Conservation (phyloP, 2,113 vertebrate genomes). For the Pelvicachromis taeniatus region DNA sequence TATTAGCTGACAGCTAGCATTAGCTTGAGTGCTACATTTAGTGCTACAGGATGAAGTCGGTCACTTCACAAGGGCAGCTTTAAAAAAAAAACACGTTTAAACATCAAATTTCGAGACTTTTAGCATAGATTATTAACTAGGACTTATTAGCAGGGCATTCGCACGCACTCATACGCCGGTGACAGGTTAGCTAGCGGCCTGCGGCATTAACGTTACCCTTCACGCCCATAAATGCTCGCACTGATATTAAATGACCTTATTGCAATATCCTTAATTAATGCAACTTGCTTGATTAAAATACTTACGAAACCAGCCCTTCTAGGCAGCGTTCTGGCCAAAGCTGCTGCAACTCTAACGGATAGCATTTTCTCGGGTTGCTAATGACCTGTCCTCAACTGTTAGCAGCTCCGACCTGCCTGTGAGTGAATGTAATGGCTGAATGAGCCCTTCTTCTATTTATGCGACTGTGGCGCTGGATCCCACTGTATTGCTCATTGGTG, state of each 20-base stretch:
- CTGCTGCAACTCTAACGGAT: slow-evolving; percentile 86
- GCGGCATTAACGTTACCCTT: slow-evolving; percentile 43
- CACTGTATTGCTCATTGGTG: background rate
- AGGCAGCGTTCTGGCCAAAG: slow-evolving; percentile 81
- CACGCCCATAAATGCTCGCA: slow-evolving; percentile 10
- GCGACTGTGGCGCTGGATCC: background rate
- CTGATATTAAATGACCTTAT: background rate
- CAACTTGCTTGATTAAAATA: background rate
- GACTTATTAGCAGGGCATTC: fast-evolving
- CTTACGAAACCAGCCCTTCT: slow-evolving; percentile 87
- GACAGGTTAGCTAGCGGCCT: slow-evolving; percentile 39
- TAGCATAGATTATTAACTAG: fast-evolving
- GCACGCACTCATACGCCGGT: background rate
- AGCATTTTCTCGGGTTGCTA: slow-evolving; percentile 74
- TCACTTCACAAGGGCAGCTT: slow-evolving; percentile 25
- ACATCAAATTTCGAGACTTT: fast-evolving
- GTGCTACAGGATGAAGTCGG: background rate
- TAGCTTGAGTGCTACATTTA: slow-evolving; percentile 34
- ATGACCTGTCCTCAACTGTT: slow-evolving; percentile 66
- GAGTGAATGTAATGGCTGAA: slow-evolving; percentile 67
- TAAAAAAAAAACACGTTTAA: background rate
- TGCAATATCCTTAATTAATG: background rate
- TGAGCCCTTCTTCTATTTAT: slow-evolving; percentile 60
- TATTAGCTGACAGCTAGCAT: slow-evolving; percentile 29
- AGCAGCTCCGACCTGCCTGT: slow-evolving; percentile 45